Conservation (phyloP, 2,113 vertebrate species). For the Brachypodius melanocephalos region DNA sequence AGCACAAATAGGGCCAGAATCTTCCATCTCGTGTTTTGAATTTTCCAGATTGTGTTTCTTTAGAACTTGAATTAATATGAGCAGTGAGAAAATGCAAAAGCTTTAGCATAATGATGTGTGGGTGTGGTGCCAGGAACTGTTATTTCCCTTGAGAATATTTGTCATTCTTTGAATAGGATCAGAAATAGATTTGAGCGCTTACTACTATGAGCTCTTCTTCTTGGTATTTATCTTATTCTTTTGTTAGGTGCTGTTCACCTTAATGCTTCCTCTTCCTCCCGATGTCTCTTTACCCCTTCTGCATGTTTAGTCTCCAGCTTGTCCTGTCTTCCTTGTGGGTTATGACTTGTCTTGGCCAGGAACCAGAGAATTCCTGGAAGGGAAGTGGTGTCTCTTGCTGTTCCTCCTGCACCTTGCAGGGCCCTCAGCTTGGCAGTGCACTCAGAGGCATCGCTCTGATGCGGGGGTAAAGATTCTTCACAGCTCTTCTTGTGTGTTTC, state of each 20-base stretch:
- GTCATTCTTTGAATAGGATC: slow-evolving; percentile 54
- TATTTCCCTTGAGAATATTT: slow-evolving; percentile 65
- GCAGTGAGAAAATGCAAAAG: slow-evolving; percentile 35
- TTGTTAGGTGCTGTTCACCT: not conserved
- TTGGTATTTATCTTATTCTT: slow-evolving; percentile 15
- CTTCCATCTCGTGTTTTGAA: not conserved
- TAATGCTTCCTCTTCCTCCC: slow-evolving; percentile 25
- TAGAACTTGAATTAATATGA: slow-evolving; percentile 9
- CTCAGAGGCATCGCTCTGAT: not conserved
- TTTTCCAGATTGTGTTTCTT: slow-evolving; percentile 25
- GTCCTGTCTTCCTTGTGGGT: slow-evolving; percentile 15
- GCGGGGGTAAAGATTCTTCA: not conserved
- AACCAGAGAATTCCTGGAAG: not conserved
- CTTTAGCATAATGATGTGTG: slow-evolving; percentile 45
- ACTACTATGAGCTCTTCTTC: not conserved
- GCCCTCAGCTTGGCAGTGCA: not conserved
- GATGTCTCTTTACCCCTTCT: not conserved
- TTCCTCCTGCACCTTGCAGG: not conserved
- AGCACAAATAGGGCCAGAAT: not conserved
- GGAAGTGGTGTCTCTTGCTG: not conserved
- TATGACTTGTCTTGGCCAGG: not conserved
- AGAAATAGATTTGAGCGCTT: slow-evolving; percentile 30
- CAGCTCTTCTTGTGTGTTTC: not conserved
- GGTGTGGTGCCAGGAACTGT: slow-evolving; percentile 64
- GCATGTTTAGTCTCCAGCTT: slow-evolving; percentile 44